A percentile compares a stretch with the other conserved stretches of the same genome.
Evolutionary conservation across 1,140 invertebrate genomes (phyloP).

Genomic region (Coboldia fuscipes): DNA sequence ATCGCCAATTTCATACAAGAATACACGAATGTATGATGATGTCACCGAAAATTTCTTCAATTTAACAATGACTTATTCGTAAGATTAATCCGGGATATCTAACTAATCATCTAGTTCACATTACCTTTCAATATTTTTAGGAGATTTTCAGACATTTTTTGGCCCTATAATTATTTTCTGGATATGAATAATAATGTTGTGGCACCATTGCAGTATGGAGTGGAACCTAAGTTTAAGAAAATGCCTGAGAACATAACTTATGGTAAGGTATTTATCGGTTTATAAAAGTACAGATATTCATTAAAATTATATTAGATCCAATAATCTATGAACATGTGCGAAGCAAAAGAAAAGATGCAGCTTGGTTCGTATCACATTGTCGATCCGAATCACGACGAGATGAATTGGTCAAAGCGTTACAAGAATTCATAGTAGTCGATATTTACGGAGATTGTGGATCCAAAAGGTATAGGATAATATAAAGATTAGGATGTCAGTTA

Average conservation of each 20-base stretch:
- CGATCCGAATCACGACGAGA: slow-evolving; percentile 26
- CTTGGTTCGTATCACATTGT: slow-evolving; percentile 41
- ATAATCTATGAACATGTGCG: too few species aligned
- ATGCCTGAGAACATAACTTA: slow-evolving; percentile 5
- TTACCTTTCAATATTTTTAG: too few species aligned
- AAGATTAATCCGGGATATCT: too few species aligned
- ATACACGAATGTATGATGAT: slow-evolving; percentile 9
- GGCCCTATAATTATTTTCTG: slow-evolving; percentile 30
- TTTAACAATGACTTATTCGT: slow-evolving; percentile 35
- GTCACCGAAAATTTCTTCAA: slow-evolving; percentile 29
- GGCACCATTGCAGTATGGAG: slow-evolving; percentile 7
- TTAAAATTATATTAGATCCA: too few species aligned
- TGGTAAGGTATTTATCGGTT: slow-evolving; percentile 7
- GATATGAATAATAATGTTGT: slow-evolving; percentile 10
- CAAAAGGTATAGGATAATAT: too few species aligned
- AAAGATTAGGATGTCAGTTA: too few species aligned
- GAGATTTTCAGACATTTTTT: slow-evolving; percentile 36
- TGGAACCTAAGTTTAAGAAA: slow-evolving; percentile 9
- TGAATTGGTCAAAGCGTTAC: slow-evolving; percentile 26
- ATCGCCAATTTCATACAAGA: slow-evolving; percentile 16
- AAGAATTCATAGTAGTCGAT: slow-evolving; percentile 33
- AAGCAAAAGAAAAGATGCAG: slow-evolving; percentile 23
- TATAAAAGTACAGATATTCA: too few species aligned
- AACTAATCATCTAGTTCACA: too few species aligned
- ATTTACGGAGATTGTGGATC: slow-evolving; percentile 40